phyloP scores from a whole-genome alignment of 2,888 invertebrate species.

The Blastobasis lacticolella region DNA sequence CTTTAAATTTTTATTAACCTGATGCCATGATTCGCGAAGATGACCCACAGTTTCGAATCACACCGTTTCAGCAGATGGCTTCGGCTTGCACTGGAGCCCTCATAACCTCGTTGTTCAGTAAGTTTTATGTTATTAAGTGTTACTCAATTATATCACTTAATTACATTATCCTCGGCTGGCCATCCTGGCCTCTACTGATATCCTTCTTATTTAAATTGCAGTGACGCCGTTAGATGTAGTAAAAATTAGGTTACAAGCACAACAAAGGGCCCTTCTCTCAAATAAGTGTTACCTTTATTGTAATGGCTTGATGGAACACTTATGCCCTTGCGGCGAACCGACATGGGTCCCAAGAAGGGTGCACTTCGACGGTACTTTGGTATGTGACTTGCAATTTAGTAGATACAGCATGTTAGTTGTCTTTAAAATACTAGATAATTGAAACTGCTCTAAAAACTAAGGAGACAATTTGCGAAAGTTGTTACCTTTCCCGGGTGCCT shows the following conservation, averaged over 20 bases:
- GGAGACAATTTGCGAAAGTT: too few species aligned
- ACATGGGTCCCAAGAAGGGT: constrained; percentile 78
- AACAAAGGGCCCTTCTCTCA: constrained; percentile 86
- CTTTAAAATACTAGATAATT: too few species aligned
- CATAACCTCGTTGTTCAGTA: constrained; percentile 91
- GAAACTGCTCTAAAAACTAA: too few species aligned
- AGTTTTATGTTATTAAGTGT: constrained; percentile 29
- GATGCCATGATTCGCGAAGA: constrained; percentile 72
- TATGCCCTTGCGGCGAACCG: constrained; percentile 86
- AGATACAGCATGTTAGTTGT: too few species aligned
- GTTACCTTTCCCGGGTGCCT: too few species aligned
- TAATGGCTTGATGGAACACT: constrained; percentile 98
- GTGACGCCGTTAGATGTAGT: constrained; percentile 99
- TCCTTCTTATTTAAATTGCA: constrained; percentile 49
- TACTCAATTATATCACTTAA: neutral
- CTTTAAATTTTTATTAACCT: constrained; percentile 1
- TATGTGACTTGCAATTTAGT: constrained; percentile 35
- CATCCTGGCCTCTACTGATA: neutral
- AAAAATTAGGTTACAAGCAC: constrained; percentile 96
- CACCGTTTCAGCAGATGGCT: constrained; percentile 86
- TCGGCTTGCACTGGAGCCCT: constrained; percentile 92
- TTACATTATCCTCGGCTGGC: neutral
- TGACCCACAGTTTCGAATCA: constrained; percentile 85
- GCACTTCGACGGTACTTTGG: constrained; percentile 86
- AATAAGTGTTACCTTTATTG: constrained; percentile 96